Percentiles rank a stretch among this genome's conserved stretches.
Evolutionary conservation across 2,888 invertebrate species (phyloP).

Genomic region (Coelinius sp.): DNA sequence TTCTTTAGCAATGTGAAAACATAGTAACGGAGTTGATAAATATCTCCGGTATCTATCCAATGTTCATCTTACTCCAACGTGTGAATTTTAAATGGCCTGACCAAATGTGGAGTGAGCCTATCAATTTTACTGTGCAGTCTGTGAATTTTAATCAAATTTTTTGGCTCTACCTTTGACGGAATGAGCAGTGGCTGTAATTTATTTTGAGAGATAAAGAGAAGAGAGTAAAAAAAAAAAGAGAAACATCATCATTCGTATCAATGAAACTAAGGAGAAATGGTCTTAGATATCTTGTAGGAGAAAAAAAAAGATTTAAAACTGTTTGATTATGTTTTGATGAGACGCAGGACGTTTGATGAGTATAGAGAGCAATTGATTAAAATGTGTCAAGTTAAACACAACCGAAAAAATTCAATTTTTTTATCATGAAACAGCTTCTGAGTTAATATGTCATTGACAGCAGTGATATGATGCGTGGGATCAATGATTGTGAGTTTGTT

Average conservation of each 20-base stretch:
- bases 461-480: slow-evolving; percentile 18
- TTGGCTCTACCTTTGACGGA: slow-evolving; percentile 35
- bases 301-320: slow-evolving; percentile 25
- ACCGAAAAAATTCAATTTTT: slow-evolving; percentile 42
- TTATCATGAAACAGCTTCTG: neutral
- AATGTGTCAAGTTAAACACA: slow-evolving; percentile 43
- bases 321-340: slow-evolving; percentile 40
- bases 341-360: slow-evolving; percentile 52
- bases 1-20: neutral
- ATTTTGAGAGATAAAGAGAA: neutral
- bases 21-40: neutral
- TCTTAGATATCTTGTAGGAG: slow-evolving; percentile 15
- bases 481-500: slow-evolving; percentile 21
- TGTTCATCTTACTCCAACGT: neutral
- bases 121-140: neutral
- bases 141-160: neutral
- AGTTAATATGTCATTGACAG: slow-evolving; percentile 30
- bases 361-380: slow-evolving; percentile 41
- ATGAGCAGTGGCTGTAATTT: slow-evolving; percentile 1
- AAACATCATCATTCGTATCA: slow-evolving; percentile 45
- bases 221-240: no score
- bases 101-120: neutral
- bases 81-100: neutral
- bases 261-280: slow-evolving; percentile 25
- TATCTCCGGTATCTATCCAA: neutral